These are phyloP conservation scores for Acleris laterana DNA, from an alignment of 2,888 invertebrate species.

Conservation along the genomic window DNA sequence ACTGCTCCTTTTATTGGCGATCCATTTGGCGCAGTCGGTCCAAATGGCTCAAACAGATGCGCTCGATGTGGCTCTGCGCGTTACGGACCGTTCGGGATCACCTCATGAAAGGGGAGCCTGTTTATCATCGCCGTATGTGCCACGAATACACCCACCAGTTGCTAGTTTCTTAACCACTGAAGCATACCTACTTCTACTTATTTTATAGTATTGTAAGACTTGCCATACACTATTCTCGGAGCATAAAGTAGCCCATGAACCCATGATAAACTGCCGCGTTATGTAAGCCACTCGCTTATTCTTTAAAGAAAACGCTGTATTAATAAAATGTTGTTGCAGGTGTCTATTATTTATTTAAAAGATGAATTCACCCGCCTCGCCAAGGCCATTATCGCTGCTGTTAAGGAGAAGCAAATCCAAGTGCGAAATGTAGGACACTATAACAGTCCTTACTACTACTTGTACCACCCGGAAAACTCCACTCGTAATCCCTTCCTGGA, in stretches of 20 bases:
- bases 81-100: constrained; percentile 17
- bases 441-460: constrained; percentile 87
- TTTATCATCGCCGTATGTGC: constrained; percentile 2
- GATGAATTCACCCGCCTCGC: constrained; percentile 91
- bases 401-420: constrained; percentile 88
- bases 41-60: constrained; percentile 28
- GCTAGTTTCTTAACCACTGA: neutral
- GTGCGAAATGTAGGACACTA: constrained; percentile 84
- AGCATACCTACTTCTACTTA: neutral
- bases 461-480: constrained; percentile 86
- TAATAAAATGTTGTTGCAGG: constrained; percentile 71
- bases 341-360: constrained; percentile 92
- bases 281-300: neutral
- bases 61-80: constrained; percentile 18
- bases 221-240: no score
- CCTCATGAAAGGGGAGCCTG: constrained; percentile 15
- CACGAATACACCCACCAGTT: constrained; percentile 15
- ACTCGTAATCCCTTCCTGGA: constrained; percentile 93
- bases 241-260: no score
- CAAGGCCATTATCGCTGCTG: constrained; percentile 89
- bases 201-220: no score
- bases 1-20: constrained; percentile 31
- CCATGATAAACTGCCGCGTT: no score
- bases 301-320: neutral
- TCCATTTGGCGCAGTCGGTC: constrained; percentile 30